These are phyloP conservation scores for Latrodectus hesperus DNA, from an alignment of 2,888 invertebrate species.

Conservation along the genomic window DNA sequence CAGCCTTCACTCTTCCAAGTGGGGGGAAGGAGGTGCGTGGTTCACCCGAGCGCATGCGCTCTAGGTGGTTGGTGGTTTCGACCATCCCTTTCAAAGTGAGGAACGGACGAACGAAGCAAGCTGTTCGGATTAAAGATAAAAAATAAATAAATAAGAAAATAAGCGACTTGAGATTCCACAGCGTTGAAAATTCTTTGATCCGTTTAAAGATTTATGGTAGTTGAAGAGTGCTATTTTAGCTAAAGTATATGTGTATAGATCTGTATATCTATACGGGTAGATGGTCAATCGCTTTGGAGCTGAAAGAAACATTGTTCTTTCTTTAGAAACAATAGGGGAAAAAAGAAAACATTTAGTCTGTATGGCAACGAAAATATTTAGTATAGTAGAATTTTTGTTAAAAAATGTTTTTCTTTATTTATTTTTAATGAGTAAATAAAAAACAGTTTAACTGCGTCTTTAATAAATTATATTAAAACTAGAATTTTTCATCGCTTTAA, in stretches of 20 bases:
- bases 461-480: too few relatives aligned
- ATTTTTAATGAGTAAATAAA: too few relatives aligned
- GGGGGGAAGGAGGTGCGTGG: slow-evolving; percentile 23
- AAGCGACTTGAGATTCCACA: slow-evolving; percentile 30
- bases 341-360: too few relatives aligned
- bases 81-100: slow-evolving; percentile 32
- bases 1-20: slow-evolving; percentile 8
- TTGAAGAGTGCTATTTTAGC: not conserved
- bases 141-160: slow-evolving; percentile 5
- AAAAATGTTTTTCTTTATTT: too few relatives aligned
- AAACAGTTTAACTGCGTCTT: too few relatives aligned
- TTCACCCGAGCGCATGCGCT: slow-evolving; percentile 39
- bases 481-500: too few relatives aligned
- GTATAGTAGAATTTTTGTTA: too few relatives aligned
- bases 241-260: not conserved
- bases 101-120: slow-evolving; percentile 56
- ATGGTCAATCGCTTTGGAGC: not conserved
- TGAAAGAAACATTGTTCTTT: not conserved
- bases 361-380: too few relatives aligned
- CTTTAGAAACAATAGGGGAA: not conserved
- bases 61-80: slow-evolving; percentile 7
- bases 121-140: slow-evolving; percentile 51
- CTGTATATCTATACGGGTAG: not conserved
- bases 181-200: slow-evolving; percentile 62
- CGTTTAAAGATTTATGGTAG: slow-evolving; percentile 56